These are phyloP conservation scores for Lampropteryx suffumata DNA, from an alignment of 2,888 invertebrate species.

Conservation along the genomic window DNA sequence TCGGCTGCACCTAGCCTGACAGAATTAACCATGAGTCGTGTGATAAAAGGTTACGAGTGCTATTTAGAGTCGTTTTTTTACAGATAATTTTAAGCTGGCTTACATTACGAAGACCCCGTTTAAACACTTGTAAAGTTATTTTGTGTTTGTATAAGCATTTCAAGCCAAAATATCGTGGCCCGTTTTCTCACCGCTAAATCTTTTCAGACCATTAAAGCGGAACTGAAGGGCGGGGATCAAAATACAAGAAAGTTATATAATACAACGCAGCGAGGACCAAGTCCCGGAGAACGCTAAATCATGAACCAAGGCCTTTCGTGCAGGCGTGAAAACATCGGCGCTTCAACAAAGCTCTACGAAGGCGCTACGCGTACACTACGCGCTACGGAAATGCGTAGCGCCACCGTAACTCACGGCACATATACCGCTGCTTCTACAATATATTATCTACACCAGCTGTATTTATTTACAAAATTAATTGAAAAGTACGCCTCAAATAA, in stretches of 20 bases:
- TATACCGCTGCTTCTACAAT: neutral
- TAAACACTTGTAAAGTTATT: too few species aligned
- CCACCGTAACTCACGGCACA: conserved; percentile 1
- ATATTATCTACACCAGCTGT: conserved; percentile 7
- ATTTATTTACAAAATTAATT: conserved; percentile 28
- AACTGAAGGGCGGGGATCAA: conserved; percentile 13
- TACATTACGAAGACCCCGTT: too few species aligned
- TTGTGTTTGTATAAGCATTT: neutral
- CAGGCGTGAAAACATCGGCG: conserved; percentile 42
- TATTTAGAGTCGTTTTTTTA: too few species aligned
- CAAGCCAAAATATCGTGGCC: neutral
- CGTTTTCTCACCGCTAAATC: conserved; percentile 12
- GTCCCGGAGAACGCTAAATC: conserved; percentile 42
- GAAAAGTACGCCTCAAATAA: conserved; percentile 25
- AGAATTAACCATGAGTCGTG: too few species aligned
- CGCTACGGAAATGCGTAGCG: conserved; percentile 45
- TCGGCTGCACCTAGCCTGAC: too few species aligned
- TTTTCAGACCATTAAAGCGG: conserved; percentile 17
- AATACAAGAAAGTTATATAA: conserved; percentile 22
- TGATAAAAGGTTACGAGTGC: too few species aligned
- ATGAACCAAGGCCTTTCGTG: conserved; percentile 33
- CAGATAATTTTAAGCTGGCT: too few species aligned
- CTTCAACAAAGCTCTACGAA: conserved; percentile 40
- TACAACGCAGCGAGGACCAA: conserved; percentile 25
- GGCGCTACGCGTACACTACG: conserved; percentile 36